A percentile compares a stretch with the other conserved stretches of the same genome.
Conservation (phyloP, 2,888 invertebrate species). For the Mimumesa dahlbomi region DNA sequence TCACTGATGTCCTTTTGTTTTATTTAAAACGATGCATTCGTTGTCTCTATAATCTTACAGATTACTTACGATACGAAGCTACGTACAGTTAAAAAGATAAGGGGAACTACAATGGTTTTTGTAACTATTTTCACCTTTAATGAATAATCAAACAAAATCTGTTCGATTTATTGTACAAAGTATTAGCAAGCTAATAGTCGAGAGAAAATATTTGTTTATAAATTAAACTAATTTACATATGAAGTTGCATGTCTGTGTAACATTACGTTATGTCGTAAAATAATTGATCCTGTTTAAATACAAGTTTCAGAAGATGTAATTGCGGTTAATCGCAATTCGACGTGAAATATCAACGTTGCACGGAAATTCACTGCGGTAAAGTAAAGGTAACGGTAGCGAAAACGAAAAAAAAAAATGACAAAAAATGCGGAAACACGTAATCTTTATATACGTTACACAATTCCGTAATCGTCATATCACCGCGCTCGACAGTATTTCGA, state of each 20-base stretch:
- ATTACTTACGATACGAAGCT: slow-evolving; percentile 12
- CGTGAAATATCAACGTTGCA: too few species aligned
- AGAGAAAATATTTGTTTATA: slow-evolving; percentile 10
- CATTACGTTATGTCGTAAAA: background rate
- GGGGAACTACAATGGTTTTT: background rate
- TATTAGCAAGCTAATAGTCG: slow-evolving; percentile 19
- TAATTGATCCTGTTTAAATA: slow-evolving; percentile 1
- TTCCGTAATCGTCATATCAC: too few species aligned
- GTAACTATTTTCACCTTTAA: slow-evolving; percentile 12
- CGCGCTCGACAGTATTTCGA: too few species aligned
- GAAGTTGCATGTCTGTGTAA: slow-evolving; percentile 19
- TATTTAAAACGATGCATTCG: slow-evolving; percentile 50
- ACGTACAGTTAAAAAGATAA: slow-evolving; percentile 15
- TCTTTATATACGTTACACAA: too few species aligned
- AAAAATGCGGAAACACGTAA: too few species aligned
- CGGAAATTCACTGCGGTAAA: too few species aligned
- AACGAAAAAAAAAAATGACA: too few species aligned
- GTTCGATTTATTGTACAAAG: slow-evolving; percentile 33
- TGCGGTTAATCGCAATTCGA: too few species aligned
- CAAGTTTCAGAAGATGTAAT: too few species aligned
- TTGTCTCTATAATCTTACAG: slow-evolving; percentile 22
- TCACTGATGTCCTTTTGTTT: slow-evolving; percentile 25
- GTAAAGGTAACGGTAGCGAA: too few species aligned
- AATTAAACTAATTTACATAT: slow-evolving; percentile 30
- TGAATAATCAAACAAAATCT: slow-evolving; percentile 21